Evolutionary conservation across 2,797 vertebrate genomes (phyloP).

Genomic region (Cephalopachus bancanus): DNA sequence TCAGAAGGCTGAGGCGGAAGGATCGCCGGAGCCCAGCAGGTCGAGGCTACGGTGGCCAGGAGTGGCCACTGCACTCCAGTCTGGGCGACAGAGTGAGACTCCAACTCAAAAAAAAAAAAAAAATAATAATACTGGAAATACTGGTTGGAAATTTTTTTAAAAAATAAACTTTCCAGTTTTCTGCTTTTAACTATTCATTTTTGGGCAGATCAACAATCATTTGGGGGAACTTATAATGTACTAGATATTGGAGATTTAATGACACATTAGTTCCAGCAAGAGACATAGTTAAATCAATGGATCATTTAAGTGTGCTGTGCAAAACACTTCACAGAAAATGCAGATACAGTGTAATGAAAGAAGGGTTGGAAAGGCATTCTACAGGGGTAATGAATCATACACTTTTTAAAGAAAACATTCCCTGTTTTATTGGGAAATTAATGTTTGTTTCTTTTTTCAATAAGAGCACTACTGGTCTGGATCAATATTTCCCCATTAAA

Average conservation of each 20-base stretch:
- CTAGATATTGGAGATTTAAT: background rate
- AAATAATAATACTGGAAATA: background rate
- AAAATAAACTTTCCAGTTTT: background rate
- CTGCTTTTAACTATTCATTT: conserved; percentile 9
- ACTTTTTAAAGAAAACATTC: background rate
- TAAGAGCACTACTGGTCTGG: background rate
- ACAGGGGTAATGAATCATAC: background rate
- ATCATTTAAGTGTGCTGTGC: background rate
- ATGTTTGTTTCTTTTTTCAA: background rate
- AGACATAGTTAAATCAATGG: background rate
- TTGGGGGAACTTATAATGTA: background rate
- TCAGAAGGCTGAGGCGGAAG: no score
- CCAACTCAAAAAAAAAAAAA: no score
- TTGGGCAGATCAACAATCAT: background rate
- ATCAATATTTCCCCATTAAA: background rate
- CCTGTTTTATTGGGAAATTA: background rate
- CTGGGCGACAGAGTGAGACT: no score
- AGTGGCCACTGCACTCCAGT: no score
- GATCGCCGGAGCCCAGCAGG: no score
- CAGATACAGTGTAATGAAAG: background rate
- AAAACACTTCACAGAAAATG: background rate
- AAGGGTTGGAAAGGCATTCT: background rate
- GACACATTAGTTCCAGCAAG: background rate
- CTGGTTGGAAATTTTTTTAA: no score
- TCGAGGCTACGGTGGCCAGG: no score